Evolutionary conservation across 2,888 invertebrate species (phyloP).

Genomic region (Cheilosia urbana): DNA sequence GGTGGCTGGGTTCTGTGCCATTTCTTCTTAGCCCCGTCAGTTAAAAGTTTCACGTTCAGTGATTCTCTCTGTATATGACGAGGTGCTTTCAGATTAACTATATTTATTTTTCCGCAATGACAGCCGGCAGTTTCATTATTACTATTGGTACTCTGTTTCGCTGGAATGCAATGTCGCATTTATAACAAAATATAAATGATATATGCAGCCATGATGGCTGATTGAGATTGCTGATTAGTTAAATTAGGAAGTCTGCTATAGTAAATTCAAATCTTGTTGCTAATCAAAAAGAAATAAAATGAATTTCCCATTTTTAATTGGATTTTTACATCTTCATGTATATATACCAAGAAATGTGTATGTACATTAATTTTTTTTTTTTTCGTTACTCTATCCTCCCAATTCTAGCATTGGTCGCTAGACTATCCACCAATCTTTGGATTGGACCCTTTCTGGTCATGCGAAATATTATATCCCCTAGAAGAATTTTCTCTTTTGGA

Average conservation of each 20-base stretch:
- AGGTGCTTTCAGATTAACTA: background rate
- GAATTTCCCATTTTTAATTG: slow-evolving; percentile 54
- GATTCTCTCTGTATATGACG: background rate
- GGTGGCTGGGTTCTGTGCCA: slow-evolving; percentile 24
- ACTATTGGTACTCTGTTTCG: background rate
- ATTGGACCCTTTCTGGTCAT: slow-evolving; percentile 73
- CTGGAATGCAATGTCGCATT: background rate
- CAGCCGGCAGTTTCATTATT: background rate
- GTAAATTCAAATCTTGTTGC: slow-evolving; percentile 21
- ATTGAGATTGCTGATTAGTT: slow-evolving; percentile 1
- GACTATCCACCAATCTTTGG: slow-evolving; percentile 66
- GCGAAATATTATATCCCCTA: slow-evolving; percentile 68
- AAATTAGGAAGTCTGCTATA: background rate
- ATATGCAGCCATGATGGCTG: background rate
- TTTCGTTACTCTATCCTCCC: background rate
- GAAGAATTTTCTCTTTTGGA: slow-evolving; percentile 53
- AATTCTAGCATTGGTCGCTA: slow-evolving; percentile 66
- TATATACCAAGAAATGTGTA: background rate
- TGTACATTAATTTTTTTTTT: slow-evolving; percentile 1
- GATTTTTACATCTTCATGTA: slow-evolving; percentile 17
- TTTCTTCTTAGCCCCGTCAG: background rate
- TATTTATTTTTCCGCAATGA: background rate
- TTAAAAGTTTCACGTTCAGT: slow-evolving; percentile 31
- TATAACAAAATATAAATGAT: background rate
- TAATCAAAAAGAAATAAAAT: slow-evolving; percentile 46